Base-by-base conservation (phyloP, 2,797 vertebrate genomes). In the Diplodus sargus region DNA sequence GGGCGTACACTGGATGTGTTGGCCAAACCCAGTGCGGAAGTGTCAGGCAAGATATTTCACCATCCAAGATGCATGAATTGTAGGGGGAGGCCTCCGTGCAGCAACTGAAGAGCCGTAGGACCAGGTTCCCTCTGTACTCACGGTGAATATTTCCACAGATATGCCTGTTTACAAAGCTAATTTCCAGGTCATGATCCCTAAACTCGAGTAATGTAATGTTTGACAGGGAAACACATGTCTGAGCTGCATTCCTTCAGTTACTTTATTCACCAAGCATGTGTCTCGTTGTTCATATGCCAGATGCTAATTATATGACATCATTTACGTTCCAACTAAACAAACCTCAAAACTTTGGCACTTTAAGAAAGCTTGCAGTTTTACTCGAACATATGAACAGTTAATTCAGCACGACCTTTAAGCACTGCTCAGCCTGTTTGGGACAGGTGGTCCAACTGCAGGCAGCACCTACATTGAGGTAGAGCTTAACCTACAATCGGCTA, bases 11-110 rank as follows among this genome's bases (percentile, higher is more conserved):
- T 85, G 69, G 74, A 77, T 85, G 78, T 65, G 74, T 83, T 86
- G 87, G 81, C 70, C 73, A 88, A 90, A 83, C 83, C 68, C 49
- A 53, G 64, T 79, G 80, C 64, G 63, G 74, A 86, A 89, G 84
- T 90, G 71, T 83, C 72, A 62, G 62, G 74, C 78, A 83, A 90
- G 87, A 84, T 81, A 74, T 90, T 89, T 90, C 84, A 78, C 81
- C 81, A 81, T 81, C 84, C 76, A 75, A 68, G 68, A 83, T 70
- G 57, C 76, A 67, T 77, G 48, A 75, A 81, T 72, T 68, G 20
- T 47, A 54, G 57, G 81, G 43, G 17, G 34, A 85, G 58, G 34
- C 65, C n/a, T 81, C 30, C 15, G 47, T 59, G 22, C 2, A 54
- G 25, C 15, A 11, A 60, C 54, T 68, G 18, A 82, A 23, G 68